Percentiles rank a stretch among this genome's conserved stretches.
These are phyloP conservation scores for Channa maculata DNA, from an alignment of 2,113 vertebrate species.

Conservation along the genomic window DNA sequence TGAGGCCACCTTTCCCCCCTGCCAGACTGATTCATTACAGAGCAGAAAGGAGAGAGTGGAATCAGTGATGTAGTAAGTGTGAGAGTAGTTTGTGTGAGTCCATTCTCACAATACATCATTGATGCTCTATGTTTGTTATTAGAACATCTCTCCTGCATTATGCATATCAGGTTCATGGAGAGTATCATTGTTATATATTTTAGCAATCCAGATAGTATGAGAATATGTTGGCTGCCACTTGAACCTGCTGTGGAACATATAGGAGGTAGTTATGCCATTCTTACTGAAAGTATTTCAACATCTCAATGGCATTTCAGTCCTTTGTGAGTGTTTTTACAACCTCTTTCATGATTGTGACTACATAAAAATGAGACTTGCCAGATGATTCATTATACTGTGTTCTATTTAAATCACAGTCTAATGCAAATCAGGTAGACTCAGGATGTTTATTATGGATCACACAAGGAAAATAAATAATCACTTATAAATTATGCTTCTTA, in stretches of 20 bases:
- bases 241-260: constrained; percentile 27
- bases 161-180: constrained; percentile 56
- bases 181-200: constrained; percentile 41
- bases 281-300: not conserved
- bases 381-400: not conserved
- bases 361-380: not conserved
- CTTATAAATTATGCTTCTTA: constrained; percentile 39
- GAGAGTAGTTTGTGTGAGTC: constrained; percentile 50
- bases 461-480: constrained; percentile 46
- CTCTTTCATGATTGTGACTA: not conserved
- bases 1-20: constrained; percentile 48
- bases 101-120: constrained; percentile 63
- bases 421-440: constrained; percentile 40
- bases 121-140: constrained; percentile 66
- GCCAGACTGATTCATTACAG: constrained; percentile 71
- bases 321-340: not conserved
- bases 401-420: constrained; percentile 28
- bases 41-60: constrained; percentile 49
- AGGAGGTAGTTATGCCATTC: not conserved
- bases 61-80: constrained; percentile 54
- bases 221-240: constrained; percentile 29
- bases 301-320: constrained; percentile 22
- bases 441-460: constrained; percentile 23
- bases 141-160: constrained; percentile 57
- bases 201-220: constrained; percentile 12